These are phyloP conservation scores for Portunus trituberculatus DNA, from an alignment of 1,140 invertebrate genomes.

Conservation along the genomic window DNA sequence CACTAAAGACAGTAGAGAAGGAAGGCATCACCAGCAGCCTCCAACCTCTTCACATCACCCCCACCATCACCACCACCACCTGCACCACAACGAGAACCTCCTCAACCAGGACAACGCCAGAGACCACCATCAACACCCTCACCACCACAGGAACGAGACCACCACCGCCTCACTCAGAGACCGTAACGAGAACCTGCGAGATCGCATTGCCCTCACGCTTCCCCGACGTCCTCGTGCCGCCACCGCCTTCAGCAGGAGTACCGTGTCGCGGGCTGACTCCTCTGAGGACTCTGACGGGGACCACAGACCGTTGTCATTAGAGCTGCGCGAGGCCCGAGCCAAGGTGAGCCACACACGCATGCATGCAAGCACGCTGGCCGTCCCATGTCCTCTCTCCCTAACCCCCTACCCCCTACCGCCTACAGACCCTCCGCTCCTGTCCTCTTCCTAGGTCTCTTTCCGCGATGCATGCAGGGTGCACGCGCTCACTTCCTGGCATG, in stretches of 20 bases:
- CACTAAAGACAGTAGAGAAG: background rate
- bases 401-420: background rate
- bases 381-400: background rate
- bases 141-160: conserved; percentile 56
- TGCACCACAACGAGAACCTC: conserved; percentile 37
- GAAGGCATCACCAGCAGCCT: background rate
- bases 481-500: background rate
- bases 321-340: conserved; percentile 55
- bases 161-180: conserved; percentile 39
- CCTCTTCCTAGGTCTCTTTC: background rate
- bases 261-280: conserved; percentile 29
- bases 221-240: conserved; percentile 61
- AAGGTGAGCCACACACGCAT: conserved; percentile 56
- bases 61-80: conserved; percentile 34
- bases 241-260: conserved; percentile 57
- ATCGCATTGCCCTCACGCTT: conserved; percentile 57
- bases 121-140: conserved; percentile 49
- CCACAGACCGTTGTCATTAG: conserved; percentile 53
- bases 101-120: background rate
- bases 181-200: conserved; percentile 65
- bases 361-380: background rate
- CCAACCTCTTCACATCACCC: background rate
- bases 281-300: conserved; percentile 64
- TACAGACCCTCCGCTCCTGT: background rate
- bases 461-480: background rate